Evolutionary conservation across 1,140 invertebrate genomes (phyloP).

Genomic region (Brachionus rubens): DNA sequence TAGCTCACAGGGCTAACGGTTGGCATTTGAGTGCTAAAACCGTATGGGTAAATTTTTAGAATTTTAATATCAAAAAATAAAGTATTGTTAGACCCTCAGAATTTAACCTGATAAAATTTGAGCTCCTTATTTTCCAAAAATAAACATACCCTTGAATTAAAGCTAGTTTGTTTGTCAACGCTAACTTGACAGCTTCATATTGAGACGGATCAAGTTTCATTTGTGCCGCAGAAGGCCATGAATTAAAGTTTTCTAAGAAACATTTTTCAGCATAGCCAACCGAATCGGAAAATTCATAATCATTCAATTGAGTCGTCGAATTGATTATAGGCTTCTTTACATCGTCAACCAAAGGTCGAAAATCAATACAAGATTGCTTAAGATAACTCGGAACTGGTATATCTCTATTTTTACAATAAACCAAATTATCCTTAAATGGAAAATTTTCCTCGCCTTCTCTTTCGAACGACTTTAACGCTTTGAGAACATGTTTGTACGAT

Average conservation of each 20-base stretch:
- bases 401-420: constrained; percentile 48
- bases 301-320: too few species aligned
- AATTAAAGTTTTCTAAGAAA: constrained; percentile 7
- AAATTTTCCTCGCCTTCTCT: constrained; percentile 48
- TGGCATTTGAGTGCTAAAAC: too few species aligned
- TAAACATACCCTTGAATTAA: constrained; percentile 68
- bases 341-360: not conserved
- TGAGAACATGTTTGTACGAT: constrained; percentile 60
- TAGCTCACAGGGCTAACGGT: too few species aligned
- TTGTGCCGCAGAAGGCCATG: constrained; percentile 51
- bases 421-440: constrained; percentile 56
- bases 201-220: constrained; percentile 59
- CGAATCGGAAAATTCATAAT: too few species aligned
- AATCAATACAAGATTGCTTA: not conserved
- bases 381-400: constrained; percentile 21
- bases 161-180: constrained; percentile 62
- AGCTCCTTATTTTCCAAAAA: not conserved
- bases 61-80: too few species aligned
- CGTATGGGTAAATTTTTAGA: too few species aligned
- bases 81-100: too few species aligned
- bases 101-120: too few species aligned
- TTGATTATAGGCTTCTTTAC: too few species aligned
- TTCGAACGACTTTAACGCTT: constrained; percentile 51
- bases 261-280: too few species aligned
- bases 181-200: constrained; percentile 58